These are phyloP conservation scores for Lepidonotus clava DNA, from an alignment of 2,888 invertebrate genomes.

Conservation along the genomic window DNA sequence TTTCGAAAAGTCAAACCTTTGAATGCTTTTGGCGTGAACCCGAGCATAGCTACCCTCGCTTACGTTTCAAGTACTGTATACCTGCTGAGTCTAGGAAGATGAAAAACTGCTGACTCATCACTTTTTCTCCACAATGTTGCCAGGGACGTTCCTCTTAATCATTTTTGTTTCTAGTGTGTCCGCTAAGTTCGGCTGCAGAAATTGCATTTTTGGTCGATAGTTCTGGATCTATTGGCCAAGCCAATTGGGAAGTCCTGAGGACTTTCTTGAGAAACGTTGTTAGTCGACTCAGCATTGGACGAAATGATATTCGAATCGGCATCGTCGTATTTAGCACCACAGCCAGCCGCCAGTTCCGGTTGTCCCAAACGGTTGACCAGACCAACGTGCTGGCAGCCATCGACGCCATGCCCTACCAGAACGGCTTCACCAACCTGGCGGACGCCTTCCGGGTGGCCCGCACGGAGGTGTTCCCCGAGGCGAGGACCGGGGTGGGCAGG, in stretches of 20 bases:
- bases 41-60: no score
- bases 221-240: conserved; percentile 30
- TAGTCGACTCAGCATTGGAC: neutral
- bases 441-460: neutral
- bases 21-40: no score
- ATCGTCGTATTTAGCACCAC: conserved; percentile 17
- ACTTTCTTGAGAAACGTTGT: conserved; percentile 7
- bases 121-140: no score
- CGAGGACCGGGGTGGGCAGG: conserved; percentile 4
- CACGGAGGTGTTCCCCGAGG: neutral
- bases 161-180: no score
- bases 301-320: neutral
- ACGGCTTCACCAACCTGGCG: conserved; percentile 16
- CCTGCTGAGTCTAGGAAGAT: no score
- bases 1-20: no score
- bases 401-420: neutral
- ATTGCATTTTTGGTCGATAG: conserved; percentile 13
- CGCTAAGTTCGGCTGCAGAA: no score
- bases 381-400: neutral
- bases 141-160: no score
- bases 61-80: no score
- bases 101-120: no score
- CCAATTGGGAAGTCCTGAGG: neutral
- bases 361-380: neutral
- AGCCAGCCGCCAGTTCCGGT: neutral